Base-by-base conservation (phyloP, 1,140 invertebrate genomes). In the Meteorus sp. region DNA sequence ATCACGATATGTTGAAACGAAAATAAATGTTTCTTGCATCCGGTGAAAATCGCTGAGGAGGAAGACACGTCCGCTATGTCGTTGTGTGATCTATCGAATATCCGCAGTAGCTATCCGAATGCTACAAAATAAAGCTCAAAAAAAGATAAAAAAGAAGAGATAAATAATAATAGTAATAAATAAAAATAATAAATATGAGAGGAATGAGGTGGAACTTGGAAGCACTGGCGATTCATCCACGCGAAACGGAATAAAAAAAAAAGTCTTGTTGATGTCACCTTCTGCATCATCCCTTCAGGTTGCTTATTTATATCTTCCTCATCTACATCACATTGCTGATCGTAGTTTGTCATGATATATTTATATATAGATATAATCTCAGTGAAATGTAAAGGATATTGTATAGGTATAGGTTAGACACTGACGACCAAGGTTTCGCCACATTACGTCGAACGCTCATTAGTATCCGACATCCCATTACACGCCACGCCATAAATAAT, bases 381-480 rank as follows among this genome's bases (percentile, higher is more conserved):
- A n/a, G n/a, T n/a, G n/a, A n/a, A n/a, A n/a, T n/a, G n/a, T n/a
- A n/a, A n/a, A n/a, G n/a, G n/a, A 6, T 33, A 7, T 1, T 37
- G 15, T 56, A 56, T 17, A 33, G 8, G 44, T 23, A 29, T 43
- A 25, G 15, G n/a, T 5, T 56, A 22, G 8, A 47, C 11, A 39
- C 33, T 22, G 37, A 23, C 23, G 23, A 29, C 8, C 19, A 62
- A 33, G 41, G 43, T 62, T 58, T 41, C 52, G 52, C 59, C 22
- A 45, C 61, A 64, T 71, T 72, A 63, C 67, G 66, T 66, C 59
- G 60, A 66, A 64, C 60, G 63, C 67, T 76, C 74, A 75, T 77
- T 75, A 75, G 69, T 72, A 71, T 64, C 62, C 66, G 72, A 71
- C 73, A 71, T 74, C 67, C 69, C 66, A 74, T 77, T 76, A 74